Evolutionary conservation across 2,113 vertebrate genomes (phyloP).

Genomic region (Anthoscopus minutus): DNA sequence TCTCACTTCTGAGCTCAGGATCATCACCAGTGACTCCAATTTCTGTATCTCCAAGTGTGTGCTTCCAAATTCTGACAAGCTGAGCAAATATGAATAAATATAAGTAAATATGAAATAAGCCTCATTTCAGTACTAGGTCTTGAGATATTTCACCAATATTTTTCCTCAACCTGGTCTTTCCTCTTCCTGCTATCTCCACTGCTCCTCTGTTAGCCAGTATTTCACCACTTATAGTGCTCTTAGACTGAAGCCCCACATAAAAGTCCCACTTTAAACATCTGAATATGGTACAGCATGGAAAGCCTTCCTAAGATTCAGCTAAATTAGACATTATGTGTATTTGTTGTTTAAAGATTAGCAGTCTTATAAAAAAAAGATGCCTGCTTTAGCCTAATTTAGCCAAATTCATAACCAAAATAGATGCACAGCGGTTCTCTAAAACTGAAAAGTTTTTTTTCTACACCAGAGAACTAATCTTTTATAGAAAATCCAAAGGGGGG

Average conservation of each 20-base stretch:
- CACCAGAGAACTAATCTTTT: background rate
- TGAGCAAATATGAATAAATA: no score
- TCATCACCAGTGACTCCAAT: background rate
- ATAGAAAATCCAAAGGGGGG: background rate
- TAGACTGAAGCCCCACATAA: no score
- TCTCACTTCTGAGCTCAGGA: background rate
- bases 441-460: background rate
- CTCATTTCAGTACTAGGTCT: background rate
- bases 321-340: background rate
- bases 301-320: background rate
- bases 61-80: background rate
- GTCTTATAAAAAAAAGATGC: background rate
- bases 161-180: background rate
- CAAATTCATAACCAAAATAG: background rate
- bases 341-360: background rate
- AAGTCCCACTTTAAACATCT: background rate
- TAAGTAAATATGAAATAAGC: background rate
- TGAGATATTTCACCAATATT: background rate
- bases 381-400: background rate
- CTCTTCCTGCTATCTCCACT: background rate
- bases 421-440: background rate
- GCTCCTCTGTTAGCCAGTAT: background rate
- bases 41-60: fast-evolving
- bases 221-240: background rate
- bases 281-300: background rate